These are phyloP conservation scores for Phengaris alcon DNA, from an alignment of 2,888 invertebrate genomes.

Conservation along the genomic window DNA sequence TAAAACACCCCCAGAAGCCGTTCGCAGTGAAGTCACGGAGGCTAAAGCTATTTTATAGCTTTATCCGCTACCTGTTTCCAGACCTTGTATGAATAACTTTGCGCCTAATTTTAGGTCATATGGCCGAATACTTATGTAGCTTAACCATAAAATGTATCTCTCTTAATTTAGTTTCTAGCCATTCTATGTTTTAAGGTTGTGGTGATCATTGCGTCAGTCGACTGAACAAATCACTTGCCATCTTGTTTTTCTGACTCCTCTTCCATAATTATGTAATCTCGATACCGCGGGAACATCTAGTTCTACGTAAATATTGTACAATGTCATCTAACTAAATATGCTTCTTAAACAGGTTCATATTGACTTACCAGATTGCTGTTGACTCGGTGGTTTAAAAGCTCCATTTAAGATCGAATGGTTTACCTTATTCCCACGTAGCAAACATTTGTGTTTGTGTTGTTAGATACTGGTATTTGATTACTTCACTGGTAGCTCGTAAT, in stretches of 20 bases:
- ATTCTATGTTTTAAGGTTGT: no score
- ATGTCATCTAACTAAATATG: conserved; percentile 32
- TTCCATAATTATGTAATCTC: conserved; percentile 1
- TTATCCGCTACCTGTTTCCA: conserved; percentile 31
- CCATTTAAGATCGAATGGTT: conserved; percentile 41
- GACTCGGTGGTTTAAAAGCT: conserved; percentile 39
- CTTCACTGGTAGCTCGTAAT: conserved; percentile 15
- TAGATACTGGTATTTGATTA: conserved; percentile 26
- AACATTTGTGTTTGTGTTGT: conserved; percentile 34
- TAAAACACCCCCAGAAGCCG: conserved; percentile 67
- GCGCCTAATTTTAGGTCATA: background rate
- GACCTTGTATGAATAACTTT: conserved; percentile 20
- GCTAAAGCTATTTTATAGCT: conserved; percentile 54
- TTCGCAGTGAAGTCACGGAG: conserved; percentile 73
- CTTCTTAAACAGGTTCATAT: conserved; percentile 33
- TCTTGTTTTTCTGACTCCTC: background rate
- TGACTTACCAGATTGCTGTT: conserved; percentile 41
- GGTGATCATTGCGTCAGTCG: no score
- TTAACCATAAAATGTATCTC: background rate
- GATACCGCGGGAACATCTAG: background rate
- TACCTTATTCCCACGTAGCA: conserved; percentile 41
- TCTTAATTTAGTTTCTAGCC: background rate
- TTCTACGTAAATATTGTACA: conserved; percentile 23
- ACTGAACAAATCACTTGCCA: no score
- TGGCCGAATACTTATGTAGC: background rate